Percentiles rank a stretch among this genome's conserved stretches.
Conservation (phyloP, 1,140 invertebrate genomes). For the Cherax destructor region DNA sequence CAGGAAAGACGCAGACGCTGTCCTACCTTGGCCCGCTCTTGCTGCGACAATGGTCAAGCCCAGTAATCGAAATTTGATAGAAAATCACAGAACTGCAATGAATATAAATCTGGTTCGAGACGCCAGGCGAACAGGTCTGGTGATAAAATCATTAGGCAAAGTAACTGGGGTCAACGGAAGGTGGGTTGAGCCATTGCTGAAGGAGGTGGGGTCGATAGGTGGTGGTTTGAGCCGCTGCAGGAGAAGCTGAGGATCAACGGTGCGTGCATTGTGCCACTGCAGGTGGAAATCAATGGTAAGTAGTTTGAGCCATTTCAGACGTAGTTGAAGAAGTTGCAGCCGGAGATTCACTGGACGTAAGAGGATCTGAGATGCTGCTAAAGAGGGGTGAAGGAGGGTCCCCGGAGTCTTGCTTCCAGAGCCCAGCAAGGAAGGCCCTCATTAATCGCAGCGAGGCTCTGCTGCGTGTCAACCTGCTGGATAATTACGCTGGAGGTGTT, state of each 20-base stretch:
- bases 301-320: no score
- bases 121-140: constrained; percentile 8
- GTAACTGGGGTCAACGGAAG: neutral
- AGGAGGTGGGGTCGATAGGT: neutral
- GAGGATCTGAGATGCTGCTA: neutral
- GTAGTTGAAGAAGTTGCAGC: no score
- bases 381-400: neutral
- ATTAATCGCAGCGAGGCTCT: constrained; percentile 28
- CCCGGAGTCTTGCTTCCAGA: neutral
- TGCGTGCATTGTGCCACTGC: no score
- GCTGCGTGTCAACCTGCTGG: constrained; percentile 10
- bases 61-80: constrained; percentile 61
- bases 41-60: neutral
- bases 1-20: neutral
- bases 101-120: constrained; percentile 24
- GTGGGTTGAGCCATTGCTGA: neutral
- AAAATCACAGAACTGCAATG: constrained; percentile 62
- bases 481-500: constrained; percentile 45
- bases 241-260: no score
- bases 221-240: no score
- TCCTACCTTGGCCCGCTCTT: neutral
- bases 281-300: no score
- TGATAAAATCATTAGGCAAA: constrained; percentile 56
- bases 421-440: neutral
- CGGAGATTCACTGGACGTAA: no score